These are phyloP conservation scores for Dromius quadrimaculatus DNA, from an alignment of 2,888 invertebrate species.

Conservation along the genomic window DNA sequence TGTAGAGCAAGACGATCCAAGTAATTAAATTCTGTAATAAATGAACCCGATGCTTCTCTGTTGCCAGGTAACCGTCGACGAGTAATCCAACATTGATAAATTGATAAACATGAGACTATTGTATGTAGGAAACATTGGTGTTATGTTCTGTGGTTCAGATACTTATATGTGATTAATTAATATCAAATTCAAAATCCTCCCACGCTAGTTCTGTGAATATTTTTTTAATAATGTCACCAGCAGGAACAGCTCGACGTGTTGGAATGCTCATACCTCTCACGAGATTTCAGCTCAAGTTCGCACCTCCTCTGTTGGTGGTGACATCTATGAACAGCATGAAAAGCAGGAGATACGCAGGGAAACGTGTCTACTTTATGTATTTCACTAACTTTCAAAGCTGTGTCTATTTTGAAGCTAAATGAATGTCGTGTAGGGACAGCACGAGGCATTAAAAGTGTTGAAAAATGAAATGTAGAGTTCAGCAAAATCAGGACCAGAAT, in stretches of 20 bases:
- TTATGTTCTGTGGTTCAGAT: not conserved
- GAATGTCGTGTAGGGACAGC: too few species aligned
- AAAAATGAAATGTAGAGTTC: too few species aligned
- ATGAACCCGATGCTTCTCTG: conserved; percentile 29
- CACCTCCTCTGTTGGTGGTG: not conserved
- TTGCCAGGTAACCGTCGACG: conserved; percentile 38
- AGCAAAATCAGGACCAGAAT: conserved; percentile 25
- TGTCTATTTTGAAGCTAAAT: too few species aligned
- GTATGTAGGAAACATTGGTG: not conserved
- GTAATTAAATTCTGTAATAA: conserved; percentile 45
- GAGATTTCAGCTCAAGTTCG: not conserved
- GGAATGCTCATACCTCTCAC: conserved; percentile 1
- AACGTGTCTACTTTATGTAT: too few species aligned
- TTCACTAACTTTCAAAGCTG: too few species aligned
- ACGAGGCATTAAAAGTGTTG: too few species aligned
- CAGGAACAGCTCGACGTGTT: not conserved
- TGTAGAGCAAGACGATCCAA: conserved; percentile 14
- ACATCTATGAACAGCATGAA: conserved; percentile 6
- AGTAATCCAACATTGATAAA: conserved; percentile 44
- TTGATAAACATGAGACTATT: conserved; percentile 31
- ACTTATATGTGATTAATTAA: conserved; percentile 37
- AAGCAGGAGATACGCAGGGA: too few species aligned
- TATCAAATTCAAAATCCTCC: conserved; percentile 2
- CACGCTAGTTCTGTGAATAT: not conserved
- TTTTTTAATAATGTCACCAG: conserved; percentile 9